phyloP scores from a whole-genome alignment of 1,140 invertebrate genomes.

The Drosophila rufa region DNA sequence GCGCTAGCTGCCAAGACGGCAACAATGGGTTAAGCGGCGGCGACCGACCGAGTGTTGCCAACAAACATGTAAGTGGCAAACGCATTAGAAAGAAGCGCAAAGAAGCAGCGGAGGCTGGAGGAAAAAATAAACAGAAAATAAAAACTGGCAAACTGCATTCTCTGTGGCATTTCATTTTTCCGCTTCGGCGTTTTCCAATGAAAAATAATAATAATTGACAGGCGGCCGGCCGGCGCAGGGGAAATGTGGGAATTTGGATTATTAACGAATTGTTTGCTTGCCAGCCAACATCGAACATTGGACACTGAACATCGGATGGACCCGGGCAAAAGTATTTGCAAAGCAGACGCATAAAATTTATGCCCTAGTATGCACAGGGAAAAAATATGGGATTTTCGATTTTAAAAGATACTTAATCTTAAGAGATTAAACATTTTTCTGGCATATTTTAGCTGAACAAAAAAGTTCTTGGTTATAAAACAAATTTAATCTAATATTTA shows the following conservation, averaged over 20 bases:
- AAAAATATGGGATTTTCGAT: not conserved
- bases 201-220: constrained; percentile 84
- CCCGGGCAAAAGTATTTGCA: constrained; percentile 52
- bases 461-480: no score
- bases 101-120: not conserved
- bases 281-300: constrained; percentile 50
- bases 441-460: no score
- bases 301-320: constrained; percentile 25
- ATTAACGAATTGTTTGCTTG: constrained; percentile 80
- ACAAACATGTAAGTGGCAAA: constrained; percentile 62
- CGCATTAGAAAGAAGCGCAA: constrained; percentile 71
- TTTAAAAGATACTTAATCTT: not conserved
- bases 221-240: constrained; percentile 48
- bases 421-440: not conserved
- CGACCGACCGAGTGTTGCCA: constrained; percentile 15
- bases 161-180: constrained; percentile 80
- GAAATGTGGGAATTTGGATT: constrained; percentile 82
- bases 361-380: constrained; percentile 46
- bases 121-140: constrained; percentile 23
- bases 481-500: no score
- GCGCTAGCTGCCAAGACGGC: constrained; percentile 58
- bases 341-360: constrained; percentile 77
- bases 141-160: constrained; percentile 59
- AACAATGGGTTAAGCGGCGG: constrained; percentile 59
- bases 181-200: constrained; percentile 79